phyloP scores from a whole-genome alignment of 2,888 invertebrate genomes.

The Caenorhabditis wallacei region DNA sequence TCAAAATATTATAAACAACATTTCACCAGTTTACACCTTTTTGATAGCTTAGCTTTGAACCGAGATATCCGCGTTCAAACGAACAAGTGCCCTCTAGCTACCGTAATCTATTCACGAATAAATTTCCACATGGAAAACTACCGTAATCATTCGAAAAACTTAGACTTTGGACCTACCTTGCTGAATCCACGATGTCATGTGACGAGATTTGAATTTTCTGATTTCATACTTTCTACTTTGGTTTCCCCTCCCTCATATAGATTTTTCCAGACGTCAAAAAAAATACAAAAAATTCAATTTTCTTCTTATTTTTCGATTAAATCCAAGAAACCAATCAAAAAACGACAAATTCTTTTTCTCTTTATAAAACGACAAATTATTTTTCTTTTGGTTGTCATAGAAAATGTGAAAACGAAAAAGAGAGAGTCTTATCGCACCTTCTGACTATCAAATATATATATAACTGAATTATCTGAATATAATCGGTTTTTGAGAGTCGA shows the following conservation, averaged over 20 bases:
- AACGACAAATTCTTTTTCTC: background rate
- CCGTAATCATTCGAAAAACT: too few relatives aligned
- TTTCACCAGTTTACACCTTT: too few relatives aligned
- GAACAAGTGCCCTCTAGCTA: too few relatives aligned
- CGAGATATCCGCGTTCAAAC: too few relatives aligned
- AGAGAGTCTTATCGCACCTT: constrained; percentile 44
- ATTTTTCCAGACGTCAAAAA: background rate
- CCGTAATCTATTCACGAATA: too few relatives aligned
- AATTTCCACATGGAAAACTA: too few relatives aligned
- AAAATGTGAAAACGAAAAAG: background rate
- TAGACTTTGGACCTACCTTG: background rate
- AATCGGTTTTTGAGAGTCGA: constrained; percentile 26
- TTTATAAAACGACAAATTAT: background rate
- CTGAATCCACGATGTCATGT: too few relatives aligned
- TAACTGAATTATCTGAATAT: constrained; percentile 41
- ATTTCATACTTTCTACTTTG: constrained; percentile 2
- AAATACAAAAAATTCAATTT: constrained; percentile 10
- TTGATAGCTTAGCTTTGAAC: too few relatives aligned
- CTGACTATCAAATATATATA: constrained; percentile 7
- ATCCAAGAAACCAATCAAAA: background rate
- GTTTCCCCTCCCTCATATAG: background rate
- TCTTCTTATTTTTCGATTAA: background rate
- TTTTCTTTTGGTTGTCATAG: too few relatives aligned
- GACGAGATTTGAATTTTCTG: background rate
- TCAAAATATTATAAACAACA: too few relatives aligned